Conservation (phyloP, 2,888 invertebrate species). For the Xylota sylvarum region DNA sequence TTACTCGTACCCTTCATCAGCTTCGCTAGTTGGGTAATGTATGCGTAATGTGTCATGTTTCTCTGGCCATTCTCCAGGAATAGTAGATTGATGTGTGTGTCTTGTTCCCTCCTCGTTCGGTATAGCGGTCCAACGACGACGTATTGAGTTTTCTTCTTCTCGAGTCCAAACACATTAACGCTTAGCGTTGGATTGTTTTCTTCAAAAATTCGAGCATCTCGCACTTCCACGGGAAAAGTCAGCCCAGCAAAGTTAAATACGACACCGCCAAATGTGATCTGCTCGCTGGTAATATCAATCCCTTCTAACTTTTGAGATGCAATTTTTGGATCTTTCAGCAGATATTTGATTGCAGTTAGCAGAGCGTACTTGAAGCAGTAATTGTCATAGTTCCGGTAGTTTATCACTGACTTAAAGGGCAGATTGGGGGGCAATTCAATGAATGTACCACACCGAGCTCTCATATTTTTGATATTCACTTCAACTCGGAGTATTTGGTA, state of each 20-base stretch:
- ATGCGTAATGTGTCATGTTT: constrained; percentile 10
- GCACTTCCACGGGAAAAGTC: neutral
- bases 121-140: neutral
- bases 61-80: constrained; percentile 1
- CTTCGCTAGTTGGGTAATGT: neutral
- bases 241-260: neutral
- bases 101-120: neutral
- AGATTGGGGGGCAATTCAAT: neutral
- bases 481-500: constrained; percentile 9
- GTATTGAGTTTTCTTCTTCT: neutral
- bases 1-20: neutral
- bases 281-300: neutral
- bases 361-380: constrained; percentile 21
- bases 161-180: constrained; percentile 5
- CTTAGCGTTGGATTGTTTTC: constrained; percentile 5
- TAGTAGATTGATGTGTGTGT: neutral
- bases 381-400: neutral
- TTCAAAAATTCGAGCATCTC: constrained; percentile 16
- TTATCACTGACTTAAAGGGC: constrained; percentile 1
- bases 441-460: neutral
- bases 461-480: neutral
- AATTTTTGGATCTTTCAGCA: neutral
- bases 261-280: neutral
- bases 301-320: neutral
- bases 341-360: neutral